These are phyloP conservation scores for Chrysolina haemoptera DNA, from an alignment of 2,888 invertebrate genomes.

Conservation along the genomic window DNA sequence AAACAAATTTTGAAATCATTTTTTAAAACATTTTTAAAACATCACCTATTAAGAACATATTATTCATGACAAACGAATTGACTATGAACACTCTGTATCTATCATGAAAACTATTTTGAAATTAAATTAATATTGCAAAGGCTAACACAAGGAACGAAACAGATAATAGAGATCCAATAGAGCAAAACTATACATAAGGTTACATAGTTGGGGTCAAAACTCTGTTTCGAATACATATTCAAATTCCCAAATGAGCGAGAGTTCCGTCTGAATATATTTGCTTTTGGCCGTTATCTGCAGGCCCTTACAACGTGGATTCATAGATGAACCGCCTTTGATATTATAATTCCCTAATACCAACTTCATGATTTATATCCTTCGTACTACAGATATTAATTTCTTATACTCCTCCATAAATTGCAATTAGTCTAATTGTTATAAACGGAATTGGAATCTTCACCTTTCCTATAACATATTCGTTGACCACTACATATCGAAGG, in stretches of 20 bases:
- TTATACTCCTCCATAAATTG: constrained; percentile 55
- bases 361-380: constrained; percentile 68
- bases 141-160: constrained; percentile 18
- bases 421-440: constrained; percentile 56
- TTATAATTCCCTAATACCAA: constrained; percentile 68
- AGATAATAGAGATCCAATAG: constrained; percentile 63
- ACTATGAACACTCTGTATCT: no score
- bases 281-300: constrained; percentile 65
- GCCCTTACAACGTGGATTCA: constrained; percentile 66
- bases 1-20: no score
- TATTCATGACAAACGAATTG: no score
- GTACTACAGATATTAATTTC: constrained; percentile 59
- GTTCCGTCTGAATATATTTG: constrained; percentile 62
- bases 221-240: constrained; percentile 65
- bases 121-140: constrained; percentile 8
- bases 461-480: constrained; percentile 11
- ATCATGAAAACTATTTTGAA: not conserved
- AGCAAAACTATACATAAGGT: constrained; percentile 60
- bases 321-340: constrained; percentile 69
- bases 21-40: no score
- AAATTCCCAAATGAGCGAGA: constrained; percentile 68
- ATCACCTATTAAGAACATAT: no score
- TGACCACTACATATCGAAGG: not conserved
- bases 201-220: constrained; percentile 62
- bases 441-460: constrained; percentile 39